Conservation (phyloP, 2,113 vertebrate species). For the Prinia subflava region DNA sequence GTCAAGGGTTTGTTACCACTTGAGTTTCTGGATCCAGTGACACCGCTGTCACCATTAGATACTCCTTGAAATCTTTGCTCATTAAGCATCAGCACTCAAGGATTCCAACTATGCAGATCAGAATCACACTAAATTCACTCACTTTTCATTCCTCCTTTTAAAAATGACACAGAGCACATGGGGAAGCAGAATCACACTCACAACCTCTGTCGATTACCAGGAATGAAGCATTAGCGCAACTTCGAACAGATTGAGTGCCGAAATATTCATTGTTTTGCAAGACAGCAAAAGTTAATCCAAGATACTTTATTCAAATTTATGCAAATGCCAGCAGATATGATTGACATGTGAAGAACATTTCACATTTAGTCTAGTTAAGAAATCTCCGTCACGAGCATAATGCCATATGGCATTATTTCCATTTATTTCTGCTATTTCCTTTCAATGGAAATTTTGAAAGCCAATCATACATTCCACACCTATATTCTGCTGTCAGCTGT, state of each 20-base stretch:
- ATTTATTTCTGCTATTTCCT: neutral
- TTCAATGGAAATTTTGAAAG: neutral
- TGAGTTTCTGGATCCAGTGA: neutral
- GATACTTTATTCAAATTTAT: neutral
- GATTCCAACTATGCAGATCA: neutral
- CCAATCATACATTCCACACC: neutral
- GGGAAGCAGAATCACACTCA: neutral
- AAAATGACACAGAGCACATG: neutral
- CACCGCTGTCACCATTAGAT: neutral
- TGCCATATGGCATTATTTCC: neutral
- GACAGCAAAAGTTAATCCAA: neutral
- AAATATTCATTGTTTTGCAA: neutral
- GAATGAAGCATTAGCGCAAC: neutral
- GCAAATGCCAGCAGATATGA: neutral
- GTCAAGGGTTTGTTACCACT: neutral
- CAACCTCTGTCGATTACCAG: neutral
- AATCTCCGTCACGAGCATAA: neutral
- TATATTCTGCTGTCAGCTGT: neutral
- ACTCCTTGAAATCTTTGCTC: neutral
- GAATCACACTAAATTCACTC: neutral
- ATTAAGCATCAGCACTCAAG: neutral
- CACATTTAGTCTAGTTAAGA: neutral
- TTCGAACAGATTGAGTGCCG: neutral
- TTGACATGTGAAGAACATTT: neutral
- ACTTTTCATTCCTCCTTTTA: neutral